phyloP scores from a whole-genome alignment of 2,888 invertebrate genomes.

The Yponomeuta malinellus region DNA sequence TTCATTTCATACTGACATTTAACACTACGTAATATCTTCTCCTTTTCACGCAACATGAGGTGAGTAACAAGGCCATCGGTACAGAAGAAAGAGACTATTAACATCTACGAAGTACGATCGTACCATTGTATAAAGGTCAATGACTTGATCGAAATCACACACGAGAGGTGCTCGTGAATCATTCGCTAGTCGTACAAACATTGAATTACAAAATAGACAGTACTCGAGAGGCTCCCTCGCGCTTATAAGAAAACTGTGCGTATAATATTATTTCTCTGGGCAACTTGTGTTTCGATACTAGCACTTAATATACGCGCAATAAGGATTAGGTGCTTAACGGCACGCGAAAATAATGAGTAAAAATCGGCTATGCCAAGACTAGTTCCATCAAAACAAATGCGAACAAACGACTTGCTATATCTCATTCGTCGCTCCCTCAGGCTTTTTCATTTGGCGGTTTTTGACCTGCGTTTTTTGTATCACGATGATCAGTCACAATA shows the following conservation, averaged over 20 bases:
- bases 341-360: background rate
- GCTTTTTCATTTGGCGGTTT: background rate
- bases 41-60: background rate
- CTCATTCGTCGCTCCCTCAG: background rate
- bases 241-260: too few relatives aligned
- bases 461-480: background rate
- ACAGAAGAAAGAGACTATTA: background rate
- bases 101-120: background rate
- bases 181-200: background rate
- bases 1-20: background rate
- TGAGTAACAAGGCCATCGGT: background rate
- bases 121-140: conserved; percentile 17
- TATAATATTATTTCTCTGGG: too few relatives aligned
- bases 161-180: conserved; percentile 3
- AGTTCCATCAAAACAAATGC: background rate
- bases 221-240: too few relatives aligned
- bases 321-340: background rate
- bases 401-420: background rate
- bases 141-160: conserved; percentile 12
- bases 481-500: background rate
- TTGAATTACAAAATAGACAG: too few relatives aligned
- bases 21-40: background rate
- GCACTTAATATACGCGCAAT: too few relatives aligned
- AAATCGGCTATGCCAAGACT: background rate
- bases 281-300: too few relatives aligned